These are phyloP conservation scores for Forbesichthys papilliferus DNA, from an alignment of 2,113 vertebrate species.

Conservation along the genomic window DNA sequence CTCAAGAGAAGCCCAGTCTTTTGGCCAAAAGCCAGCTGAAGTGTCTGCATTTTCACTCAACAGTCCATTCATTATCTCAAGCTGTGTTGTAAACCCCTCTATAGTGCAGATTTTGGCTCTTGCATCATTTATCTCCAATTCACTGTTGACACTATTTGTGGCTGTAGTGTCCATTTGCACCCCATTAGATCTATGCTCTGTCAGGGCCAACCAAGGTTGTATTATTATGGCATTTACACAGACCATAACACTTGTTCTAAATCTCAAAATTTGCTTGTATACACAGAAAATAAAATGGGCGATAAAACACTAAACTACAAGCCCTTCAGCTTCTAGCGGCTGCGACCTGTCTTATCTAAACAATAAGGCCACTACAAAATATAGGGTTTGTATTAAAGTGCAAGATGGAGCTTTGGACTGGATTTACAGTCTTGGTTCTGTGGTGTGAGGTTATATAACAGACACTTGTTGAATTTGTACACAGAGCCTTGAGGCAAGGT, in stretches of 20 bases:
- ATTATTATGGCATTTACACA: not conserved
- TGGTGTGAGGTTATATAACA: too few relatives aligned
- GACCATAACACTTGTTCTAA: too few relatives aligned
- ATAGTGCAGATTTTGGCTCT: conserved; percentile 37
- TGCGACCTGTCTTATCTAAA: conserved; percentile 40
- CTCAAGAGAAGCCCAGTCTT: conserved; percentile 3
- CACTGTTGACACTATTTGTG: conserved; percentile 18
- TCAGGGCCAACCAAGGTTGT: conserved; percentile 4
- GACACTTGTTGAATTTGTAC: too few relatives aligned
- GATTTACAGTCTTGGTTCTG: too few relatives aligned
- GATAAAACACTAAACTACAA: conserved; percentile 48
- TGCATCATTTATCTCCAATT: conserved; percentile 42
- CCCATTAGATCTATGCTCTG: conserved; percentile 1
- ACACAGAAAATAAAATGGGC: conserved; percentile 48
- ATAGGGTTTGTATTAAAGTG: not conserved
- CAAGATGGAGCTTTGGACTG: not conserved
- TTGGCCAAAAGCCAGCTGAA: conserved; percentile 1
- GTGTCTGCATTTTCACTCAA: conserved; percentile 17
- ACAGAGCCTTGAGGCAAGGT: too few relatives aligned
- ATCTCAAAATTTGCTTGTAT: conserved; percentile 30
- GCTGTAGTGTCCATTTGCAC: conserved; percentile 32
- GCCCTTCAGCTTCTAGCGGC: conserved; percentile 20
- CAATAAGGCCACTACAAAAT: conserved; percentile 51
- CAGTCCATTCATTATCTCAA: conserved; percentile 32
- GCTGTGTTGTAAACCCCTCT: conserved; percentile 26